Conservation (phyloP, 2,888 invertebrate genomes). For the Zygothrica quintamaculata region DNA sequence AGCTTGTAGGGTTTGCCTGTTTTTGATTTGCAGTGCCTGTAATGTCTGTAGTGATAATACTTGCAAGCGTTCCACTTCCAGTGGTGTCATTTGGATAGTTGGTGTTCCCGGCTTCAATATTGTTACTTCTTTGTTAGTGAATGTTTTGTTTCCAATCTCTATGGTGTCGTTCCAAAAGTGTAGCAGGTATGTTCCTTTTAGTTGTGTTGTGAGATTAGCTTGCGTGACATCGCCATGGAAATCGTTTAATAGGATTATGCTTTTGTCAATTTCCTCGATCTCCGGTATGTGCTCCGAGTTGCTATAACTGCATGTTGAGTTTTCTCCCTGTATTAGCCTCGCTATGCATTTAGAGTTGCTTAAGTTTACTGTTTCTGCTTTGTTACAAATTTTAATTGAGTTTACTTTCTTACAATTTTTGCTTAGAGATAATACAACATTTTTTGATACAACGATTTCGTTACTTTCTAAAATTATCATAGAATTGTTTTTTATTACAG, state of each 20-base stretch:
- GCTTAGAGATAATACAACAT: no score
- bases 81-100: conserved; percentile 12
- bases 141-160: conserved; percentile 2
- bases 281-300: conserved; percentile 6
- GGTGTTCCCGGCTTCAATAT: conserved; percentile 1
- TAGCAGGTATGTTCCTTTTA: conserved; percentile 10
- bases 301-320: conserved; percentile 1
- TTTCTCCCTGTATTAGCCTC: conserved; percentile 13
- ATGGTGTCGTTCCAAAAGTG: conserved; percentile 17
- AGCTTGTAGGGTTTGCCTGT: neutral
- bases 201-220: neutral
- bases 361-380: no score
- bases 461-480: no score
- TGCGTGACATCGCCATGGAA: conserved; percentile 4
- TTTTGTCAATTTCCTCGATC: conserved; percentile 1
- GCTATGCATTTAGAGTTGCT: no score
- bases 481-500: no score
- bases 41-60: conserved; percentile 6
- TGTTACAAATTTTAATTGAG: no score
- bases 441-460: no score
- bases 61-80: conserved; percentile 3
- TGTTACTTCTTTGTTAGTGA: conserved; percentile 11
- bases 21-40: conserved; percentile 5
- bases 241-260: conserved; percentile 7
- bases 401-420: no score